Evolutionary conservation across 2,888 invertebrate species (phyloP), one percentile per base, ranked within the genome.

Genomic region (Pollenia amentaria): DNA sequence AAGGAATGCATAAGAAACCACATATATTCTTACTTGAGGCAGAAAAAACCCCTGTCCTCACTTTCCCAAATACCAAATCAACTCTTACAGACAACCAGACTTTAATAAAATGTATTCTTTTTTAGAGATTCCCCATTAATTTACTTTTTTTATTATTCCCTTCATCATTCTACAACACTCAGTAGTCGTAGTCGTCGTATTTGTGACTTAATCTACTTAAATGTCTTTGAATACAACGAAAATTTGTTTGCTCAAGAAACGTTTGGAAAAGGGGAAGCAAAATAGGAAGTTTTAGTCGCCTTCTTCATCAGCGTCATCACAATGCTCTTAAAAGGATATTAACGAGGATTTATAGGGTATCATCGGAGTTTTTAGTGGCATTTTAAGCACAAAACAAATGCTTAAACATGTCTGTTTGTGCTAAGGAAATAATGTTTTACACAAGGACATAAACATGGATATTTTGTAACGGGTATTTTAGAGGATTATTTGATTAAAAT

Each of bases 171-270:
- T 57, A 42, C 70, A 44, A 42, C 62, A 44, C 44, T 70, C 51
- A 53, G 62, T 48, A 21, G 38, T 40, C 44, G 55, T 53, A 82
- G 73, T 65, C 77, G 85, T 77, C 60, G 81, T 46, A 51, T 85
- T 29, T 88, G 88, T 84, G 87, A 82, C 88, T 89, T 89, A 89
- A 89, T 89, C 89, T 88, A 89, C 88, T 89, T 89, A 88, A 89
- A 89, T 86, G 88, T 86, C 88, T 89, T 88, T 87, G 87, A 86
- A 83, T 88, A 87, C 88, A 85, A 88, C 84, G 83, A 87, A 87
- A 87, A 87, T 87, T 84, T 87, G 87, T 84, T 87, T 87, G 77
- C 80, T 75, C 75, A 55, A 57, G 75, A 85, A 82, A 83, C 86
- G 79, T 75, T 82, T 70, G 10, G 55, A 70, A 72, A 53, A 51